These are phyloP conservation scores for Ptilorrhoa leucosticta DNA, from an alignment of 2,113 vertebrate species.

Conservation along the genomic window DNA sequence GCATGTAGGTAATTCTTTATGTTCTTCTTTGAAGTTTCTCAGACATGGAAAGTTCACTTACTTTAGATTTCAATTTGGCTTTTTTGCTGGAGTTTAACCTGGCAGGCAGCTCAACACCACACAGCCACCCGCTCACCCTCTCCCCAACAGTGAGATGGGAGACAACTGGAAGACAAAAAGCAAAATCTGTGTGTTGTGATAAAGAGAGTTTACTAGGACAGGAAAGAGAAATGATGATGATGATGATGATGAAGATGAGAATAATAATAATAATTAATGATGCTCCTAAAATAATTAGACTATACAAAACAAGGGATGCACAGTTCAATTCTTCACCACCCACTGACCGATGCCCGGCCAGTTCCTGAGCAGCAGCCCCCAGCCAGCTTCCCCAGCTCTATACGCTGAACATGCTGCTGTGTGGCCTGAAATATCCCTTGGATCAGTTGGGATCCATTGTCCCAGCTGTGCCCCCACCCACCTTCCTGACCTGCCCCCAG, in stretches of 20 bases:
- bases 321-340: background rate
- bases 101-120: background rate
- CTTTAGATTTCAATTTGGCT: background rate
- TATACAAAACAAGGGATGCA: background rate
- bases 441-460: background rate
- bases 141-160: background rate
- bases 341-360: background rate
- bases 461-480: background rate
- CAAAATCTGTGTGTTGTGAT: background rate
- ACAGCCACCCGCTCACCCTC: fast-evolving
- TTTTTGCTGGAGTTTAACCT: background rate
- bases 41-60: background rate
- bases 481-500: background rate
- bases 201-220: background rate
- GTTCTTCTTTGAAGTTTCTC: background rate
- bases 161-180: background rate
- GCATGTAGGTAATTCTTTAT: background rate
- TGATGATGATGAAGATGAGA: background rate
- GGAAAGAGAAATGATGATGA: background rate
- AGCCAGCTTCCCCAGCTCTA: background rate
- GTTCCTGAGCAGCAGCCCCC: background rate
- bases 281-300: background rate
- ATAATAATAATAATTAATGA: background rate
- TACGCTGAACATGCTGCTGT: background rate
- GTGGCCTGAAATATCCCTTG: background rate